Base-by-base conservation (phyloP, 2,113 vertebrate species). In the Tautogolabrus adspersus region DNA sequence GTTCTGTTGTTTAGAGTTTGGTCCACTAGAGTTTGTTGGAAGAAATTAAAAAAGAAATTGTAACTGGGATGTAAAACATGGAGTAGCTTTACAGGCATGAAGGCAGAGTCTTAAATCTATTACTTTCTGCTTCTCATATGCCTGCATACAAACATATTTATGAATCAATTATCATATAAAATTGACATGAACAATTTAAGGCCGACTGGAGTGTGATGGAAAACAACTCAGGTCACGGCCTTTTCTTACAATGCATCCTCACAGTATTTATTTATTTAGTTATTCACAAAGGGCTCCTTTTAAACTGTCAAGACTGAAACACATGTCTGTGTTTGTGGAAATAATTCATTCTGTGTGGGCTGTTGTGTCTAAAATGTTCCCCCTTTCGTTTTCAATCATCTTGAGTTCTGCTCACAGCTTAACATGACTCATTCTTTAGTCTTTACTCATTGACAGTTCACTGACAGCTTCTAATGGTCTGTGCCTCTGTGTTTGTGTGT, bases 381-480 rank as follows among this genome's bases (percentile, higher is more conserved):
- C 49, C 70, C 56, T 21, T 75, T 8, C 23, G 15, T 30, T 63
- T 54, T 23, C 54, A 55, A 38, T 66, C 3, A 66, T 54, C 56
- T 46, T 60, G 52, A 52, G 3, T 18, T 51, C 40, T 56, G 12
- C 6, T 37, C 1, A 5, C 8, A 26, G 21, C 11, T 56, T 61
- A n/a, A 54, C 21, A 55, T 21, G n/a, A 58, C n/a, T 19, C 7
- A 54, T 7, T 34, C 19, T 56, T 57, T 22, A 66, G 19, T 71
- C n/a, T 74, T 64, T 72, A 6, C 68, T 63, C 16, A 60, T 30
- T 77, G 61, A 68, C 44, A 57, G 40, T 42, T 56, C 47, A 22
- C 22, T 23, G 30, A 49, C 58, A 58, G 22, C 71, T 79, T 70
- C 58, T 82, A 66, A 83, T 75, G 34, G n/a, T 69, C 6, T 82